These are phyloP conservation scores for Zaprionus ghesquierei DNA, from an alignment of 1,140 invertebrate genomes.

Conservation along the genomic window DNA sequence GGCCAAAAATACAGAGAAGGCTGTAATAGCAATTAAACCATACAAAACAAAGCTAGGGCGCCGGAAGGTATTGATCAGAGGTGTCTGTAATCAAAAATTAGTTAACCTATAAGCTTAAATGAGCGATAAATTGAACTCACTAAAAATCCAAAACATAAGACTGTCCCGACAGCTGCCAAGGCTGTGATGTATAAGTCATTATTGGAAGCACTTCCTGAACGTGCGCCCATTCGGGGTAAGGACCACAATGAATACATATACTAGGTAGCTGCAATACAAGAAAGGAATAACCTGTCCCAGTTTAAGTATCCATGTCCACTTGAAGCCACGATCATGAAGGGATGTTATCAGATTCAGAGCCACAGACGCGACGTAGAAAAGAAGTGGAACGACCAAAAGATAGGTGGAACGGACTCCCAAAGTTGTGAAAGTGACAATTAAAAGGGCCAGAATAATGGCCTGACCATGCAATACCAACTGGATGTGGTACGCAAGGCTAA, in stretches of 20 bases:
- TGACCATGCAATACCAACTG: slow-evolving; percentile 63
- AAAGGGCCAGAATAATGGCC: slow-evolving; percentile 45
- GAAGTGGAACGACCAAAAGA: slow-evolving; percentile 51
- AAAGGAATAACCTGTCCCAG: slow-evolving; percentile 72
- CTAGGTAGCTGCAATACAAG: slow-evolving; percentile 85
- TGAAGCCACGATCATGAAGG: slow-evolving; percentile 82
- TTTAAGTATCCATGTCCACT: slow-evolving; percentile 85
- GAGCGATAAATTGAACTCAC: slow-evolving; percentile 82
- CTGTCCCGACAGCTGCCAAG: slow-evolving; percentile 82
- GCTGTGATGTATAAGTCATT: slow-evolving; percentile 85
- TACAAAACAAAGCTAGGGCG: slow-evolving; percentile 50
- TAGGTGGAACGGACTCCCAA: slow-evolving; percentile 55
- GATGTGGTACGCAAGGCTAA: slow-evolving; percentile 30
- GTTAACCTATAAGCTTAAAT: neutral
- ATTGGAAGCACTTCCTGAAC: slow-evolving; percentile 85
- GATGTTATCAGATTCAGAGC: slow-evolving; percentile 55
- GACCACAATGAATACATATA: slow-evolving; percentile 87
- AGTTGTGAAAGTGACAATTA: slow-evolving; percentile 31
- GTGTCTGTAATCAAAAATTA: slow-evolving; percentile 82
- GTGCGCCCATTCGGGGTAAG: slow-evolving; percentile 88
- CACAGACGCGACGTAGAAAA: slow-evolving; percentile 56
- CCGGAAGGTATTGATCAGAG: slow-evolving; percentile 62
- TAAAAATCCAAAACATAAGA: slow-evolving; percentile 71
- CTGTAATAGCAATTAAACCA: slow-evolving; percentile 83
- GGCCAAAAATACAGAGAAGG: slow-evolving; percentile 84